Evolutionary conservation across 1,140 invertebrate genomes (phyloP).

Genomic region (Agraylea sexmaculata): DNA sequence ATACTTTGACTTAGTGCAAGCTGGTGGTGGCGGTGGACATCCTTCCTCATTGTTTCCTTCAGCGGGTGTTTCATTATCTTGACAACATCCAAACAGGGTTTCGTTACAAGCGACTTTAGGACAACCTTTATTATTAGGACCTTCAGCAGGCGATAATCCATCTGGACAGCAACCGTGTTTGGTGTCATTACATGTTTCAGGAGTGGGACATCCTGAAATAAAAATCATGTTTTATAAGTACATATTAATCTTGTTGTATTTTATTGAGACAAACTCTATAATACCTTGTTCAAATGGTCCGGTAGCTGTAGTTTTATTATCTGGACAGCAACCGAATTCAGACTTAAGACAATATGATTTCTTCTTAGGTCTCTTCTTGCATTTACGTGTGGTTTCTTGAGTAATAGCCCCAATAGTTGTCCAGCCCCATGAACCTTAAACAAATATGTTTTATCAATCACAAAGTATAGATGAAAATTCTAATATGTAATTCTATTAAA

Average conservation of each 20-base stretch:
- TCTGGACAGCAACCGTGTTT: slow-evolving; percentile 83
- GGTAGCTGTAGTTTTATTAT: slow-evolving; percentile 65
- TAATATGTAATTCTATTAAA: not conserved
- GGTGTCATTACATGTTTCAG: slow-evolving; percentile 67
- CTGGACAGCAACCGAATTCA: slow-evolving; percentile 81
- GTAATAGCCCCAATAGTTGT: slow-evolving; percentile 39
- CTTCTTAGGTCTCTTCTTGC: slow-evolving; percentile 45
- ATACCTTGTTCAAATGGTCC: slow-evolving; percentile 75
- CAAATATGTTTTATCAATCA: not conserved
- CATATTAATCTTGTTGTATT: slow-evolving; percentile 1
- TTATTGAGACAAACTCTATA: slow-evolving; percentile 2
- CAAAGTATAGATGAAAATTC: not conserved
- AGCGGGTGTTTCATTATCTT: slow-evolving; percentile 64
- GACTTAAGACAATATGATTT: slow-evolving; percentile 52
- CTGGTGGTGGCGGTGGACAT: slow-evolving; percentile 55
- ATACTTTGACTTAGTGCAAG: slow-evolving; percentile 52
- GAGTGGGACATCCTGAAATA: slow-evolving; percentile 49
- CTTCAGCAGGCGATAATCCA: slow-evolving; percentile 68
- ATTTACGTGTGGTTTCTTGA: slow-evolving; percentile 42
- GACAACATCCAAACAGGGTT: slow-evolving; percentile 76
- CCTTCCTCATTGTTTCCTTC: slow-evolving; percentile 74
- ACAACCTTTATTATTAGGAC: slow-evolving; percentile 62
- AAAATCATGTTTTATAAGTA: not conserved
- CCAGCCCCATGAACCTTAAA: slow-evolving; percentile 28
- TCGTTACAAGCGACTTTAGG: slow-evolving; percentile 60